A percentile compares a stretch with the other conserved stretches of the same genome.
Conservation (phyloP, 2,797 vertebrate genomes). For the Novumbra hubbsi region DNA sequence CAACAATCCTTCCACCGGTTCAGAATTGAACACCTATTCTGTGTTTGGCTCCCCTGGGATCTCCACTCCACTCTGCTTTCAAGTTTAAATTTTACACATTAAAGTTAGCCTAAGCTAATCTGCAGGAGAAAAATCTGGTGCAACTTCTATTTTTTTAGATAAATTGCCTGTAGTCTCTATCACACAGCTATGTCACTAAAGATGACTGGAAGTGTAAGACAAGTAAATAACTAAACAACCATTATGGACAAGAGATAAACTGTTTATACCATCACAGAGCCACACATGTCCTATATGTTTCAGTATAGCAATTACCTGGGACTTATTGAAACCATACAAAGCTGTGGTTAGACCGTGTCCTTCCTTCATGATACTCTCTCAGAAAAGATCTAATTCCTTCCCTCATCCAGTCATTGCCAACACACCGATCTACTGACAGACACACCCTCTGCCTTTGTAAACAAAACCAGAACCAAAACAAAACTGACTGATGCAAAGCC, state of each 20-base stretch:
- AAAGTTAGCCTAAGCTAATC: constrained; percentile 70
- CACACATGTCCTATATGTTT: neutral
- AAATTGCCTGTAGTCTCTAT: constrained; percentile 59
- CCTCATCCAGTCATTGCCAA: too few species aligned
- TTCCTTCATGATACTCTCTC: too few species aligned
- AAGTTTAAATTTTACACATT: constrained; percentile 70
- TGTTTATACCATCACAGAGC: constrained; percentile 38
- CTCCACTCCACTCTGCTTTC: constrained; percentile 60
- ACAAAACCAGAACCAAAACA: constrained; percentile 30
- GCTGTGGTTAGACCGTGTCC: too few species aligned
- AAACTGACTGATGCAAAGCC: constrained; percentile 31
- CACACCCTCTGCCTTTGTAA: too few species aligned
- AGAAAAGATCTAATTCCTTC: too few species aligned
- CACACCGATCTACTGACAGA: too few species aligned
- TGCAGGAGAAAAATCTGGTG: constrained; percentile 56
- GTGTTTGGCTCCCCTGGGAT: constrained; percentile 68
- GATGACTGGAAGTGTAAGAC: constrained; percentile 36
- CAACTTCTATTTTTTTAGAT: constrained; percentile 63
- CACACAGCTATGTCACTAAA: constrained; percentile 51
- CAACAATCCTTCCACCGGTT: constrained; percentile 77
- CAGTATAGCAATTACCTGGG: too few species aligned
- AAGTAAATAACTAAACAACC: neutral
- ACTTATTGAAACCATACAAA: constrained; percentile 26
- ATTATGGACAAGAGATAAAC: constrained; percentile 26
- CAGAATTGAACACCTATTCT: constrained; percentile 76